A percentile compares a stretch with the other conserved stretches of the same genome.
These are phyloP conservation scores for Aphelinus certus DNA, from an alignment of 1,140 invertebrate genomes.

Conservation along the genomic window DNA sequence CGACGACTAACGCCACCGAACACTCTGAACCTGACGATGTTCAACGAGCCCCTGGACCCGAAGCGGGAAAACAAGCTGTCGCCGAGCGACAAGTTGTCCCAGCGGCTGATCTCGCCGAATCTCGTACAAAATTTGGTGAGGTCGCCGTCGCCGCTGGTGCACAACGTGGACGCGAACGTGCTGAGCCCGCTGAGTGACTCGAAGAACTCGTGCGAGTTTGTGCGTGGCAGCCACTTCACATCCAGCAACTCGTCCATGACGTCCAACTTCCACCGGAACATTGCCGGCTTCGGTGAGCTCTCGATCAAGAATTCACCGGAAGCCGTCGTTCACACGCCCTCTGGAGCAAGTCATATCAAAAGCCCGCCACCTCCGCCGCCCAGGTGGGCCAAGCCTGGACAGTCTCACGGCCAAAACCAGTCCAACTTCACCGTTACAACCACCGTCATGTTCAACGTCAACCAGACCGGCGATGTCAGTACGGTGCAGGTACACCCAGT, in stretches of 20 bases:
- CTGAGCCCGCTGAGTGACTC: slow-evolving; percentile 61
- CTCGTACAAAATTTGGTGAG: slow-evolving; percentile 60
- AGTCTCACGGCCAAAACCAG: slow-evolving; percentile 64
- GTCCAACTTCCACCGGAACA: slow-evolving; percentile 58
- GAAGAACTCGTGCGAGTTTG: slow-evolving; percentile 45
- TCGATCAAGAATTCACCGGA: slow-evolving; percentile 49
- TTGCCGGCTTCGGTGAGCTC: slow-evolving; percentile 53
- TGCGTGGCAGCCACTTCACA: slow-evolving; percentile 52
- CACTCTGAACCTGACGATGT: slow-evolving; percentile 76
- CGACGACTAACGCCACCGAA: slow-evolving; percentile 84
- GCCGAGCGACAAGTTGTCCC: slow-evolving; percentile 57
- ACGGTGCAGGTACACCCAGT: slow-evolving; percentile 46
- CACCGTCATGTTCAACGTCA: slow-evolving; percentile 83
- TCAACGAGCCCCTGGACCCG: slow-evolving; percentile 60
- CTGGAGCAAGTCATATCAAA: slow-evolving; percentile 54
- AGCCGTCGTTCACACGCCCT: slow-evolving; percentile 50
- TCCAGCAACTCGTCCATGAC: slow-evolving; percentile 41
- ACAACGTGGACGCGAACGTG: slow-evolving; percentile 68
- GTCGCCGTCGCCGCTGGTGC: slow-evolving; percentile 58
- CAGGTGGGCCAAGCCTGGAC: slow-evolving; percentile 68
- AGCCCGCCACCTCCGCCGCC: slow-evolving; percentile 74
- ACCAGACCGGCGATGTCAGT: slow-evolving; percentile 56
- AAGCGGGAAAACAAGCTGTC: slow-evolving; percentile 55
- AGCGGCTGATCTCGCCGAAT: slow-evolving; percentile 61
- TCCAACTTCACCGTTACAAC: slow-evolving; percentile 78